phyloP scores from a whole-genome alignment of 2,113 vertebrate species.

The Oenanthe melanoleuca region DNA sequence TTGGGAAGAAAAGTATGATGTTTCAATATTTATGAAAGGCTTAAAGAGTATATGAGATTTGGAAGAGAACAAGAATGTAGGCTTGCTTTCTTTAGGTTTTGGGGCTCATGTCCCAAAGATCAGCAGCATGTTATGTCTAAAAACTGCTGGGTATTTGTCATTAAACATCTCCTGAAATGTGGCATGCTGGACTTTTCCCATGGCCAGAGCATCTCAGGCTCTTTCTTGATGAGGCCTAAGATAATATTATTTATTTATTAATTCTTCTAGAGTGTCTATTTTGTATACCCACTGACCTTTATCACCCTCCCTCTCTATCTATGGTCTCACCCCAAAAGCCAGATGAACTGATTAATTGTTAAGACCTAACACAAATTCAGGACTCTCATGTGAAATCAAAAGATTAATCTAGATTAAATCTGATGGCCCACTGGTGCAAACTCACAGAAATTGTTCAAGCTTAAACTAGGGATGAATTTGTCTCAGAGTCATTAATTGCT shows the following conservation, averaged over 20 bases:
- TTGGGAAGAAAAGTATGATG: background rate
- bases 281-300: background rate
- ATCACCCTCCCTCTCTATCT: background rate
- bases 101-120: background rate
- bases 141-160: background rate
- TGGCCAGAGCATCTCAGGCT: background rate
- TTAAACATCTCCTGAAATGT: background rate
- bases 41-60: background rate
- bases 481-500: slow-evolving; percentile 31
- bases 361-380: background rate
- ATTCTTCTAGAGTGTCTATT: slow-evolving; percentile 17
- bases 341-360: background rate
- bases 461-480: slow-evolving; percentile 25
- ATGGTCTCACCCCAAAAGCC: background rate
- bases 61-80: background rate
- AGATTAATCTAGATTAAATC: slow-evolving; percentile 36
- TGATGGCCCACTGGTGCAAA: background rate
- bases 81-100: background rate
- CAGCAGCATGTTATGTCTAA: background rate
- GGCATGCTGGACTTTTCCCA: background rate
- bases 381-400: background rate
- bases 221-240: background rate
- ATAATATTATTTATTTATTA: background rate
- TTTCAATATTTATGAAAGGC: background rate
- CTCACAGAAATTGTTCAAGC: slow-evolving; percentile 39